These are phyloP conservation scores for Phaetusa simplex DNA, from an alignment of 2,113 vertebrate species.

Conservation along the genomic window DNA sequence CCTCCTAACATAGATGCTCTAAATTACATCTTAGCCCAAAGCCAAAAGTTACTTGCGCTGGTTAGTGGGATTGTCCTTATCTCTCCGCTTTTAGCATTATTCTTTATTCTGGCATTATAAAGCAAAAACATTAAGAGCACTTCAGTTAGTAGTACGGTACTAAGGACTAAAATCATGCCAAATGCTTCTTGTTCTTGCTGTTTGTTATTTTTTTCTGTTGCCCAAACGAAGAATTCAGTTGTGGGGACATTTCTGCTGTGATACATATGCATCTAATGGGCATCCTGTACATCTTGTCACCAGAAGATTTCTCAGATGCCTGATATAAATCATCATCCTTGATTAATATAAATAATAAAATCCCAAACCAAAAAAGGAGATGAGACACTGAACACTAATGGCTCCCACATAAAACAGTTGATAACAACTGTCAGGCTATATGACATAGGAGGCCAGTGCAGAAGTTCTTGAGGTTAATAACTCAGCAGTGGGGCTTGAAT, in stretches of 20 bases:
- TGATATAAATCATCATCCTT: constrained; percentile 21
- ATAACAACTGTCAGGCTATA: neutral
- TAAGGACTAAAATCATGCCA: constrained; percentile 9
- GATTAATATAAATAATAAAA: constrained; percentile 41
- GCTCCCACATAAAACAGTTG: neutral
- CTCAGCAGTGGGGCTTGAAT: neutral
- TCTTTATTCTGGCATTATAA: neutral
- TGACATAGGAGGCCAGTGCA: neutral
- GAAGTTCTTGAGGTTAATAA: neutral
- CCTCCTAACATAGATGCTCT: neutral
- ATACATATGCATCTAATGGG: neutral
- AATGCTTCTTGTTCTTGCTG: neutral
- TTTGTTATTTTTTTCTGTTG: neutral
- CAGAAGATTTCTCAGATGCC: constrained; percentile 17
- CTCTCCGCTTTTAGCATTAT: neutral
- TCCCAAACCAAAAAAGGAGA: constrained; percentile 57
- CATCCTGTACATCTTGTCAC: constrained; percentile 2
- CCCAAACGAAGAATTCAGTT: neutral
- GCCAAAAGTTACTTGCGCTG: neutral
- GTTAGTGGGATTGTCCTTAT: neutral
- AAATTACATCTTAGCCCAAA: neutral
- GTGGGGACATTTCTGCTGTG: constrained; percentile 13
- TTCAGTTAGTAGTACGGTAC: constrained; percentile 1
- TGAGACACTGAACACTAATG: constrained; percentile 26
- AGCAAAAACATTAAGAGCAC: neutral